Evolutionary conservation across 1,140 invertebrate genomes (phyloP).

Genomic region (Saccostrea echinata): DNA sequence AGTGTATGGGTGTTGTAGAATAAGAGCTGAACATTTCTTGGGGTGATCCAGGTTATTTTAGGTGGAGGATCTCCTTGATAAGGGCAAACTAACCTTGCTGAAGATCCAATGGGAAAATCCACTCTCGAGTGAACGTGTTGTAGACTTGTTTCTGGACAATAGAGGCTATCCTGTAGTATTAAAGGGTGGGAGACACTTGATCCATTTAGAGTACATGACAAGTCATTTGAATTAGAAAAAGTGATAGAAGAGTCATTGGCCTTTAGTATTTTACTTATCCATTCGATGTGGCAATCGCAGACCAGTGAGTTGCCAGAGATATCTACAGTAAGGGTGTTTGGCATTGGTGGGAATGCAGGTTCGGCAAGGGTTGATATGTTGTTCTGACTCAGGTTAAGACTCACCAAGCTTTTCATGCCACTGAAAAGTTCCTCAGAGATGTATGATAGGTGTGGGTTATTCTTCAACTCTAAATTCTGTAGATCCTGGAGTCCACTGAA

Average conservation of each 20-base stretch:
- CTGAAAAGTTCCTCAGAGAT: slow-evolving; percentile 68
- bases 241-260: neutral
- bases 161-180: neutral
- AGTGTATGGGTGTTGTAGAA: slow-evolving; percentile 85
- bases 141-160: neutral
- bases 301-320: slow-evolving; percentile 89
- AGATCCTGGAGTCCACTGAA: slow-evolving; percentile 83
- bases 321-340: slow-evolving; percentile 83
- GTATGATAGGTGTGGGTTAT: slow-evolving; percentile 82
- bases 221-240: neutral
- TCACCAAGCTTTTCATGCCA: slow-evolving; percentile 54
- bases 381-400: slow-evolving; percentile 69
- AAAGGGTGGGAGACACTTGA: neutral
- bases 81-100: slow-evolving; percentile 88
- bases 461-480: slow-evolving; percentile 86
- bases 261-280: slow-evolving; percentile 81
- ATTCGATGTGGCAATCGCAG: slow-evolving; percentile 94
- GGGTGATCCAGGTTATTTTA: slow-evolving; percentile 92
- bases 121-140: neutral
- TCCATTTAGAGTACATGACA: slow-evolving; percentile 12
- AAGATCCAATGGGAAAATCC: slow-evolving; percentile 75
- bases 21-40: slow-evolving; percentile 80
- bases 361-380: slow-evolving; percentile 84
- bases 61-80: slow-evolving; percentile 89
- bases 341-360: slow-evolving; percentile 85